These are phyloP conservation scores for Paracanthobrama guichenoti DNA, from an alignment of 2,113 vertebrate species.

Conservation along the genomic window DNA sequence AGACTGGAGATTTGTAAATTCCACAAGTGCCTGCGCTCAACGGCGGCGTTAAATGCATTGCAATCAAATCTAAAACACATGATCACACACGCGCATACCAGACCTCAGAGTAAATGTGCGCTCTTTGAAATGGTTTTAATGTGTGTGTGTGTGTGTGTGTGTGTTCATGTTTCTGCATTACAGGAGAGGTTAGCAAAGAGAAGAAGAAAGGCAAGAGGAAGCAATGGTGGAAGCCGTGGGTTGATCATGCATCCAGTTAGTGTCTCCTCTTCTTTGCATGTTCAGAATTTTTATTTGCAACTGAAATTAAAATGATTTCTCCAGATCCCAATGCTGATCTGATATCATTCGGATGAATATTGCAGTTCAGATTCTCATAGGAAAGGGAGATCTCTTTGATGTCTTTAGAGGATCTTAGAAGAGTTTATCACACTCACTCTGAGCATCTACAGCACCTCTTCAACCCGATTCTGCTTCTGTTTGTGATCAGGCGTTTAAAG, in stretches of 20 bases:
- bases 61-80: conserved; percentile 51
- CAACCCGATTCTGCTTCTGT: no score
- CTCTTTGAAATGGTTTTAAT: conserved; percentile 1
- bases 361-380: neutral
- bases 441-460: no score
- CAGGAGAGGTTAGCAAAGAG: conserved; percentile 87
- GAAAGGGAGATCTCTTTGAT: neutral
- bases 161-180: neutral
- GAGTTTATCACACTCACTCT: no score
- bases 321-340: no score
- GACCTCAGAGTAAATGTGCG: conserved; percentile 7
- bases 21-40: conserved; percentile 52
- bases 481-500: no score
- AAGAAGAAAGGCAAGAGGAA: conserved; percentile 87
- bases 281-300: neutral
- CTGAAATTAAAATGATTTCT: neutral
- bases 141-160: neutral
- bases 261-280: conserved; percentile 69
- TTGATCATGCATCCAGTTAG: conserved; percentile 97
- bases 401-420: no score
- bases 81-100: conserved; percentile 48
- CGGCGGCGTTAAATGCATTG: conserved; percentile 47
- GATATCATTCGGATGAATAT: neutral
- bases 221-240: conserved; percentile 97
- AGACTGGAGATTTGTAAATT: conserved; percentile 43